Conservation (phyloP, 2,888 invertebrate species). For the Microctonus hyperodae region DNA sequence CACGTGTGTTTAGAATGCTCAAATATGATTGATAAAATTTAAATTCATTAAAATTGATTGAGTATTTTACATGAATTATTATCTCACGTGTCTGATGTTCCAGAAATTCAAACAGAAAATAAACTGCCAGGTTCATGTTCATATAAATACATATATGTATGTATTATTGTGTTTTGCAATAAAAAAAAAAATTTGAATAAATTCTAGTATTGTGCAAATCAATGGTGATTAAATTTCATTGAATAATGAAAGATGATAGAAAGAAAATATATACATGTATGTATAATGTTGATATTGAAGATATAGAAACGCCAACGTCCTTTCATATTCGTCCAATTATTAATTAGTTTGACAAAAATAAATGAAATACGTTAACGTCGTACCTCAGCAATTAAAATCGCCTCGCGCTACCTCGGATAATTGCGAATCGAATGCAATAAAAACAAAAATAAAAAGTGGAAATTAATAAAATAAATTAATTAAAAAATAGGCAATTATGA, state of each 20-base stretch:
- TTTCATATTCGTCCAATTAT: constrained; percentile 20
- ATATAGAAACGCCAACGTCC: constrained; percentile 13
- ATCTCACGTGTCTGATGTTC: constrained; percentile 3
- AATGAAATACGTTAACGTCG: constrained; percentile 15
- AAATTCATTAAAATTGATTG: background rate
- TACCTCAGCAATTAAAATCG: constrained; percentile 24
- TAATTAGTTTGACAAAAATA: constrained; percentile 18
- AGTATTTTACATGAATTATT: background rate
- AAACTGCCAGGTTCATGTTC: constrained; percentile 13
- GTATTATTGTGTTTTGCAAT: background rate
- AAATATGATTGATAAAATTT: background rate
- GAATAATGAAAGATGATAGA: background rate
- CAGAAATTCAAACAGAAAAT: background rate
- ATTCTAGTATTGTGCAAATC: background rate
- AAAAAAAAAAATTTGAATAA: background rate
- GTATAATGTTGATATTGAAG: background rate
- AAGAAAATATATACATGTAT: background rate
- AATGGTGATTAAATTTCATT: background rate
- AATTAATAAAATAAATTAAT: background rate
- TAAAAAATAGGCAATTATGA: background rate
- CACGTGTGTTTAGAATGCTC: background rate
- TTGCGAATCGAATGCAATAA: constrained; percentile 7
- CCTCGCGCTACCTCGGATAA: constrained; percentile 10
- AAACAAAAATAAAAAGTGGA: too few relatives aligned
- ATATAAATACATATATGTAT: background rate